These are phyloP conservation scores for Drosophila helvetica DNA, from an alignment of 2,888 invertebrate species.

Conservation along the genomic window DNA sequence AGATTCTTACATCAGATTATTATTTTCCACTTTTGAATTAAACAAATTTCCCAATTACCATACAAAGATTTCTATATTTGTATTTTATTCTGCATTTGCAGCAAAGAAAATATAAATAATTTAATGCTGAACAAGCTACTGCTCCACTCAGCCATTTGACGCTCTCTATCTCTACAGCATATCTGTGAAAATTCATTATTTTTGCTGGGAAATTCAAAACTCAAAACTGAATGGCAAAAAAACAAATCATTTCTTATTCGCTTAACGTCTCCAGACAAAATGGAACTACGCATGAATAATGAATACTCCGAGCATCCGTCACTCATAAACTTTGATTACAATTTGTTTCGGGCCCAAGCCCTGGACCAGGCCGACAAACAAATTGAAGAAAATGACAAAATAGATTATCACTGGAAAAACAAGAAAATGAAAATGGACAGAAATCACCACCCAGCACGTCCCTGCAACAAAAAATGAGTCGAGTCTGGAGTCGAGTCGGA, in stretches of 20 bases:
- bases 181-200: background rate
- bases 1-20: background rate
- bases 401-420: slow-evolving; percentile 53
- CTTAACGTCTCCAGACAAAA: slow-evolving; percentile 14
- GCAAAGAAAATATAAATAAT: slow-evolving; percentile 1
- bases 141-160: background rate
- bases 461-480: slow-evolving; percentile 34
- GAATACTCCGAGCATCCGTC: slow-evolving; percentile 38
- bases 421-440: slow-evolving; percentile 43
- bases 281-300: slow-evolving; percentile 25
- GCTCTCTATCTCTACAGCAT: background rate
- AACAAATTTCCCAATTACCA: background rate
- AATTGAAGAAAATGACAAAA: slow-evolving; percentile 56
- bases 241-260: slow-evolving; percentile 22
- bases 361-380: slow-evolving; percentile 46
- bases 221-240: background rate
- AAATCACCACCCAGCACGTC: slow-evolving; percentile 26
- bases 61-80: too few species aligned
- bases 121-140: background rate
- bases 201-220: background rate
- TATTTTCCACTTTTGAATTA: background rate
- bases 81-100: background rate
- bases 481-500: slow-evolving; percentile 5
- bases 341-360: slow-evolving; percentile 23
- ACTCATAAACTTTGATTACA: slow-evolving; percentile 46